Conservation (phyloP, 2,888 invertebrate species). For the Trachelus troglodyta region DNA sequence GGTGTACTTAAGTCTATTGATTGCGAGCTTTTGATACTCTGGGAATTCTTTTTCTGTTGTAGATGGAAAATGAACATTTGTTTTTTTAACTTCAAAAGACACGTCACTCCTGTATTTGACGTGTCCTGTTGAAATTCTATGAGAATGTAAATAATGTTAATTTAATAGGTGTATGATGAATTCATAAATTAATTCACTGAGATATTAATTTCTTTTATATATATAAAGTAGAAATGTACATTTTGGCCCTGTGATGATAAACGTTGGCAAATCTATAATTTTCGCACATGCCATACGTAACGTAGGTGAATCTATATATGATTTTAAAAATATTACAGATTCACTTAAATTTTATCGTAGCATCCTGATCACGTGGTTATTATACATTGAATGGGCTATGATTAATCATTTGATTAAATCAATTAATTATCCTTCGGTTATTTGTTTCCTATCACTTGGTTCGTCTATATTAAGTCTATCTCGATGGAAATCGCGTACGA, state of each 20-base stretch:
- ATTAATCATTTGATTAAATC: neutral
- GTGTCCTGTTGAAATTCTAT: neutral
- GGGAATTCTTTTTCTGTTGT: neutral
- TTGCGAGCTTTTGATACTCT: neutral
- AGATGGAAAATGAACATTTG: neutral
- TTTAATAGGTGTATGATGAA: neutral
- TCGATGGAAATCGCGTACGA: neutral
- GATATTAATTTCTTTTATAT: neutral
- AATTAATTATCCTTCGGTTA: neutral
- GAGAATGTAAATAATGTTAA: neutral
- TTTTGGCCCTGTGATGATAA: neutral
- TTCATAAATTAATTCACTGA: neutral
- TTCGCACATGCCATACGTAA: neutral
- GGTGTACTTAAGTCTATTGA: neutral
- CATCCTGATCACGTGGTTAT: neutral
- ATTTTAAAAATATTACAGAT: neutral
- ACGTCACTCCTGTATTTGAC: neutral
- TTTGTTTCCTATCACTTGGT: neutral
- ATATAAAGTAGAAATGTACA: neutral
- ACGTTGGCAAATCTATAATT: neutral
- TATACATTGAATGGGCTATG: neutral
- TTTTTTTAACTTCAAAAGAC: conserved; percentile 1
- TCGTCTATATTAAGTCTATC: neutral
- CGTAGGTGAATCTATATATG: neutral
- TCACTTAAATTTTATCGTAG: neutral